These are phyloP conservation scores for Augiades crinisus DNA, from an alignment of 2,888 invertebrate species.

Conservation along the genomic window DNA sequence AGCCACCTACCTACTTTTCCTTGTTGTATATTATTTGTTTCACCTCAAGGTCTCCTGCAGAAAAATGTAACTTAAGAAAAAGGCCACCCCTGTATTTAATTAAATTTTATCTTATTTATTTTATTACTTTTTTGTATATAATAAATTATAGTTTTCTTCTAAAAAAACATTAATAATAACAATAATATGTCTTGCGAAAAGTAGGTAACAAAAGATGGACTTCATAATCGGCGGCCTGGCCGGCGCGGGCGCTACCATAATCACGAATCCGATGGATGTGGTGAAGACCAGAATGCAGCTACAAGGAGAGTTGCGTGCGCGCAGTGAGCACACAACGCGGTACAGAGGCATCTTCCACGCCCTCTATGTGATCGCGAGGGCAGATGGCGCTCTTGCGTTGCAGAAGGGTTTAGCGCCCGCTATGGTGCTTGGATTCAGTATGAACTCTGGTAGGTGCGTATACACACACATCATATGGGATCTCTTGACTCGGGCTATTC, in stretches of 20 bases:
- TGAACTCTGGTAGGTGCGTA: slow-evolving; percentile 78
- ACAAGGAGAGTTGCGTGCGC: slow-evolving; percentile 87
- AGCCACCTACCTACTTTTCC: no score
- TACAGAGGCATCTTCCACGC: slow-evolving; percentile 91
- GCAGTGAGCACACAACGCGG: slow-evolving; percentile 65
- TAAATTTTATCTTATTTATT: no score
- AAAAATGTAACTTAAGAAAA: no score
- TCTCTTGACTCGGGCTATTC: no score
- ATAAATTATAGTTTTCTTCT: no score
- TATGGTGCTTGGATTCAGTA: slow-evolving; percentile 87
- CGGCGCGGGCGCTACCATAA: slow-evolving; percentile 88
- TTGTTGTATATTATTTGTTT: no score
- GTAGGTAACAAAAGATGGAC: slow-evolving; percentile 83
- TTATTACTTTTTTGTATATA: no score
- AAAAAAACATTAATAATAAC: no score
- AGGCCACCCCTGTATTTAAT: no score
- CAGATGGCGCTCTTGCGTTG: slow-evolving; percentile 88
- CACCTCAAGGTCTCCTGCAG: no score
- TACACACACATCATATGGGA: no score
- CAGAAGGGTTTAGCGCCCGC: slow-evolving; percentile 92
- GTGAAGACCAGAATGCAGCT: slow-evolving; percentile 93
- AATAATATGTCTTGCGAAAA: no score
- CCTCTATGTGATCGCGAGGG: slow-evolving; percentile 84
- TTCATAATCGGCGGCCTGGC: slow-evolving; percentile 87
- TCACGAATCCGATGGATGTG: slow-evolving; percentile 95